phyloP scores from a whole-genome alignment of 2,888 invertebrate genomes.

The Platypus cylindrus region DNA sequence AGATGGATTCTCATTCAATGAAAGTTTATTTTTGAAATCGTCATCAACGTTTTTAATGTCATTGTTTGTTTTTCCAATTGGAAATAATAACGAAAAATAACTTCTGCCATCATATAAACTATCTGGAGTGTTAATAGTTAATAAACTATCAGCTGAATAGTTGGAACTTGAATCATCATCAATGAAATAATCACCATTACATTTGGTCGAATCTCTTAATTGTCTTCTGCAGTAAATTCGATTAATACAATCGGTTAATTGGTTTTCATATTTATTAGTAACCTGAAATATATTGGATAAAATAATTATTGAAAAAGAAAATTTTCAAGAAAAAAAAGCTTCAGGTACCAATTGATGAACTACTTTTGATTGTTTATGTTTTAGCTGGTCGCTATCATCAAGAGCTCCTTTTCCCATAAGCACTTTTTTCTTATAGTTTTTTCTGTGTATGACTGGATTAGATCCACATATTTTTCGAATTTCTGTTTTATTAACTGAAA shows the following conservation, averaged over 20 bases:
- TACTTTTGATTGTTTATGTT: too few species aligned
- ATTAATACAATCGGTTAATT: conserved; percentile 15
- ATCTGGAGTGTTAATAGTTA: conserved; percentile 8
- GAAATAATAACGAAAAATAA: conserved; percentile 12
- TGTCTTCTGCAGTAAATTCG: conserved; percentile 17
- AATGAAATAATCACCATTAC: too few species aligned
- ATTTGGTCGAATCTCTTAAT: conserved; percentile 12
- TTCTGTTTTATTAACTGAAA: too few species aligned
- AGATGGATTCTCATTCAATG: conserved; percentile 12
- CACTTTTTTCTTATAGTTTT: too few species aligned
- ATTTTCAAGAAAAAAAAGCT: too few species aligned
- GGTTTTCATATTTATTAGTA: conserved; percentile 17
- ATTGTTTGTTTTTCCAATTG: conserved; percentile 4
- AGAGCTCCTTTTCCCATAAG: too few species aligned
- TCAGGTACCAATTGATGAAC: too few species aligned
- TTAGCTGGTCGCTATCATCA: too few species aligned
- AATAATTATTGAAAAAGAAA: too few species aligned
- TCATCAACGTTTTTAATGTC: conserved; percentile 12
- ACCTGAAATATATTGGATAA: too few species aligned
- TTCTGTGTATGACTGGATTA: too few species aligned
- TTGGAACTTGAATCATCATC: conserved; percentile 11
- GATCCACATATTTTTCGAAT: too few species aligned
- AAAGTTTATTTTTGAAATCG: conserved; percentile 14
- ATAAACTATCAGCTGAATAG: conserved; percentile 9
- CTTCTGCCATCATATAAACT: conserved; percentile 10